These are phyloP conservation scores for Epistrophella euchroma DNA, from an alignment of 2,888 invertebrate genomes.

Conservation along the genomic window DNA sequence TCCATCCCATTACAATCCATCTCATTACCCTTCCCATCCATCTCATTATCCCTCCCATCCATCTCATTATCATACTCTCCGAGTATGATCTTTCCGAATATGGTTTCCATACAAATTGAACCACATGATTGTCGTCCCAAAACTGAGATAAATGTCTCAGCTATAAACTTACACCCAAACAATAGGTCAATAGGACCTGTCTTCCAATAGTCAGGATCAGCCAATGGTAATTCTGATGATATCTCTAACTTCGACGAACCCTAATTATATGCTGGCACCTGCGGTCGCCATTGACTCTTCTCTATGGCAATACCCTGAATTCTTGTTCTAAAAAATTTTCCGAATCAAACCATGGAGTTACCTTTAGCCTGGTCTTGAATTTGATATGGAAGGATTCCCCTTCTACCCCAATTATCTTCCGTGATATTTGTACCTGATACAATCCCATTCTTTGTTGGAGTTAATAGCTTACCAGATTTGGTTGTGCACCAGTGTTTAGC, in stretches of 20 bases:
- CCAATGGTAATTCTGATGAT: neutral
- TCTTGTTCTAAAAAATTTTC: neutral
- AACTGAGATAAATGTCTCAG: neutral
- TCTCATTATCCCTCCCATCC: too few species aligned
- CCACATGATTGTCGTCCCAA: neutral
- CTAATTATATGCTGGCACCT: neutral
- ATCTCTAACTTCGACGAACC: too few species aligned
- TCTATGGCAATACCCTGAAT: neutral
- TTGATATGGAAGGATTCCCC: too few species aligned
- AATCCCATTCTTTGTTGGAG: too few species aligned
- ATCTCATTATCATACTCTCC: too few species aligned
- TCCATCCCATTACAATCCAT: too few species aligned
- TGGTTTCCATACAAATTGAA: neutral
- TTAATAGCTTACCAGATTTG: too few species aligned
- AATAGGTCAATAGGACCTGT: neutral
- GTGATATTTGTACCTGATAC: neutral
- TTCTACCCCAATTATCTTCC: too few species aligned
- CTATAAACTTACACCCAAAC: neutral
- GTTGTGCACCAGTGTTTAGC: too few species aligned
- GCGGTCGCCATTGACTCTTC: neutral
- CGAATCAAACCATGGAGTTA: slow-evolving; percentile 5
- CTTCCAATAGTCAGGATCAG: neutral
- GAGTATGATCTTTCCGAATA: too few species aligned
- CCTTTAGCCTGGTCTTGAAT: too few species aligned
- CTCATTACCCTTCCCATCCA: too few species aligned